Evolutionary conservation across 1,140 invertebrate genomes (phyloP).

Genomic region (Drosophila nebulosa): DNA sequence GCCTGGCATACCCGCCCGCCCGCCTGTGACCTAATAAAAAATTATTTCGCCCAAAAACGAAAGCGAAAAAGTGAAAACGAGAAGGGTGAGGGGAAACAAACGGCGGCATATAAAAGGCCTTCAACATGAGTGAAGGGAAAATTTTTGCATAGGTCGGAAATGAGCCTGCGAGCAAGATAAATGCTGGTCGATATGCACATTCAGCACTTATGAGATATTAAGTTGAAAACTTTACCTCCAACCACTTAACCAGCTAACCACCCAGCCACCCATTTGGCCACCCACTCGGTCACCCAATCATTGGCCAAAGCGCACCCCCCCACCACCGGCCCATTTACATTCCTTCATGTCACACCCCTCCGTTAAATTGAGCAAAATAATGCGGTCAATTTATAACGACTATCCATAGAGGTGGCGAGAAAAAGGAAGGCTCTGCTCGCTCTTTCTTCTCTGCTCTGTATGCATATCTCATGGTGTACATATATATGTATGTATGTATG

Average conservation of each 20-base stretch:
- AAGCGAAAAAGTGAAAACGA: constrained; percentile 52
- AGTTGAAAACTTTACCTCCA: constrained; percentile 69
- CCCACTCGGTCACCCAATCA: background rate
- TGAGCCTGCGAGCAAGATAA: constrained; percentile 30
- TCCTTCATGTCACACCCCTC: constrained; percentile 17
- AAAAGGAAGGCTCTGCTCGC: background rate
- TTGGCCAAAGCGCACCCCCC: too few species aligned
- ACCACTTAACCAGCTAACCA: background rate
- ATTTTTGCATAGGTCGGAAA: constrained; percentile 49
- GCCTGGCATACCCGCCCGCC: too few species aligned
- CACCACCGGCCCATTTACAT: too few species aligned
- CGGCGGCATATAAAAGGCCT: background rate
- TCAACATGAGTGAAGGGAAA: constrained; percentile 6
- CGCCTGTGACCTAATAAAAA: constrained; percentile 72
- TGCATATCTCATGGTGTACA: background rate
- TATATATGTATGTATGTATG: background rate
- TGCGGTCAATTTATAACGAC: constrained; percentile 75
- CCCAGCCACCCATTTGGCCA: background rate
- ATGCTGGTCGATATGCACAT: constrained; percentile 57
- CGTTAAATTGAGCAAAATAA: constrained; percentile 79
- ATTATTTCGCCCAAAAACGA: constrained; percentile 71
- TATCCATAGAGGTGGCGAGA: background rate
- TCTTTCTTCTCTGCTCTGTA: constrained; percentile 30
- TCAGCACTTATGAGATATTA: constrained; percentile 73
- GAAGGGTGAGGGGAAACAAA: too few species aligned